phyloP scores from a whole-genome alignment of 2,888 invertebrate genomes.

The Cheilosia impressa region DNA sequence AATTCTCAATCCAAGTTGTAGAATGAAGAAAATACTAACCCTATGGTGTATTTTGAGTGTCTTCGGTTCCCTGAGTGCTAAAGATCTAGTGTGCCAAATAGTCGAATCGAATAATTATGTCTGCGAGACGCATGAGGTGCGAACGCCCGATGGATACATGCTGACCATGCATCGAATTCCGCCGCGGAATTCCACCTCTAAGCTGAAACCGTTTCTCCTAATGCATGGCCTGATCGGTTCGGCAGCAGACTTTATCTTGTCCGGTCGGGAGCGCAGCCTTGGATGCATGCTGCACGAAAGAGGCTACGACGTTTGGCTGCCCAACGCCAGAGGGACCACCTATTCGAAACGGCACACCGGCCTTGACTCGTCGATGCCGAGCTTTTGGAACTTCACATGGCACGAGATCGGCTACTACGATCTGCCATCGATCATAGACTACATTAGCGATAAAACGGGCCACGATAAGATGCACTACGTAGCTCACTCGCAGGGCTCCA shows the following conservation, averaged over 20 bases:
- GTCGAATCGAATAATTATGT: conserved; percentile 77
- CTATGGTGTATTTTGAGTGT: conserved; percentile 49
- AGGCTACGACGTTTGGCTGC: conserved; percentile 82
- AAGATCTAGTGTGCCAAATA: conserved; percentile 79
- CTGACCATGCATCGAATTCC: conserved; percentile 80
- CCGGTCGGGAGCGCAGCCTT: conserved; percentile 78
- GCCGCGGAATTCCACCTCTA: conserved; percentile 64
- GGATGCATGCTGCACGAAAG: conserved; percentile 79
- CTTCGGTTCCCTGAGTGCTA: conserved; percentile 51
- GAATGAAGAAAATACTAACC: conserved; percentile 48
- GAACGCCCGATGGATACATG: conserved; percentile 80
- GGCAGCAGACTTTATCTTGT: conserved; percentile 79
- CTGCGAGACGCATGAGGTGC: conserved; percentile 80
- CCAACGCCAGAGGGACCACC: conserved; percentile 81
- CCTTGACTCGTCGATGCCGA: conserved; percentile 77
- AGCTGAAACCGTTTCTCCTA: conserved; percentile 77
- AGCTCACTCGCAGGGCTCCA: conserved; percentile 81
- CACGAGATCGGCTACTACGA: conserved; percentile 82
- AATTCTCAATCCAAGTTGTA: conserved; percentile 28
- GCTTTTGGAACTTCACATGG: conserved; percentile 82
- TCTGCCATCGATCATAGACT: conserved; percentile 80
- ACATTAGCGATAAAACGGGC: conserved; percentile 78
- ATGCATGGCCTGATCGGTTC: conserved; percentile 82
- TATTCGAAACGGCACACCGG: conserved; percentile 79
- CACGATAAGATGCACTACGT: conserved; percentile 80